These are phyloP conservation scores for Staurois parvus DNA, from an alignment of 2,797 vertebrate genomes.

Conservation along the genomic window DNA sequence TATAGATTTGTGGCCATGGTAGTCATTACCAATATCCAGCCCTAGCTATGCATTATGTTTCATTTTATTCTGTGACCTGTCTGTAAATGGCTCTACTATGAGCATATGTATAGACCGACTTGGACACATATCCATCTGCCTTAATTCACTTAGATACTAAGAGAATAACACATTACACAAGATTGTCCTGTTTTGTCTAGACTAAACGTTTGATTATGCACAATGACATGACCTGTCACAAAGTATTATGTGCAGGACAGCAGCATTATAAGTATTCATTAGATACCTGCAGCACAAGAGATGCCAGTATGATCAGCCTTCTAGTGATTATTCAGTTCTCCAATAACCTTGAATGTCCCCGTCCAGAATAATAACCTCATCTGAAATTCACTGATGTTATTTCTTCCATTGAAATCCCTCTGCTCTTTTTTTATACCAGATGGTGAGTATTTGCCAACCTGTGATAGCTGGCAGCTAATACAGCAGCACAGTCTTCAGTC, in stretches of 20 bases:
- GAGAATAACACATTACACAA: neutral
- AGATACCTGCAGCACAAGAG: conserved; percentile 12
- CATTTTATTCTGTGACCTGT: too few relatives aligned
- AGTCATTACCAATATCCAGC: too few relatives aligned
- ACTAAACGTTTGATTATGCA: conserved; percentile 28
- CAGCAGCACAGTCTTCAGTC: neutral
- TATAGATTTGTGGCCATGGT: too few relatives aligned
- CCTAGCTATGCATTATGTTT: too few relatives aligned
- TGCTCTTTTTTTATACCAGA: conserved; percentile 33
- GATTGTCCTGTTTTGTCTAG: conserved; percentile 28
- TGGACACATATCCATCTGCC: too few relatives aligned
- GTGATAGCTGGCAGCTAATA: conserved; percentile 42
- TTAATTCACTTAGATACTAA: conserved; percentile 1
- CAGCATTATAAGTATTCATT: conserved; percentile 23
- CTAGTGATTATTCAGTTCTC: conserved; percentile 37
- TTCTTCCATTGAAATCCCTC: conserved; percentile 32
- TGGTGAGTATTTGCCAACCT: conserved; percentile 38
- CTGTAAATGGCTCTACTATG: too few relatives aligned
- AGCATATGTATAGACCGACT: too few relatives aligned
- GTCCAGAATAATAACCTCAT: conserved; percentile 46
- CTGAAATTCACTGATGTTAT: conserved; percentile 17
- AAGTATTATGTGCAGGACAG: conserved; percentile 16
- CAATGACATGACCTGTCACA: conserved; percentile 42
- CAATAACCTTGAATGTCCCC: conserved; percentile 45
- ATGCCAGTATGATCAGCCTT: conserved; percentile 24